Evolutionary conservation across 2,797 vertebrate genomes (phyloP), one percentile per base, ranked within the genome.

Genomic region (Amblyraja radiata): DNA sequence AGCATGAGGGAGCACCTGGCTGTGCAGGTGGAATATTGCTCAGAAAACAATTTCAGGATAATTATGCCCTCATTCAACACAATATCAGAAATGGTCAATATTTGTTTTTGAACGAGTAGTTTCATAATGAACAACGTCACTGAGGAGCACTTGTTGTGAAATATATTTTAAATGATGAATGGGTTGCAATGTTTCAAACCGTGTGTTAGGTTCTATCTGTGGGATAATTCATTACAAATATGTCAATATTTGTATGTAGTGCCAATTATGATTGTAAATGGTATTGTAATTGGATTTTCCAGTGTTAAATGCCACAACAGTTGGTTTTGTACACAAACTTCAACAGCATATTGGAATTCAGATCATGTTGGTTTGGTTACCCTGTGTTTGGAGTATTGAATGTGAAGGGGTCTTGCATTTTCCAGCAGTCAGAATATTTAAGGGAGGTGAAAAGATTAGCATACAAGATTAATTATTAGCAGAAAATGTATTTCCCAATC

Each of bases 211-310:
- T 54, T 84, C 10, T 84, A 54, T 63, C 25, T 61, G 84, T 61
- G 2, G 0, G 54, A 84, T 23, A 84, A 11, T 61, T 61, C 23
- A 84, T 84, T 84, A n/a, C 61, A 63, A 84, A 84, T 54, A 46
- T 84, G 81, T 84, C 81, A 61, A 84, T 86, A 63, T 86, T 63
- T 86, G 83, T 58, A 65, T 86, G 54, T 14, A 63, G 25, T 65
- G 25, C 58, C 83, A 65, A n/a, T 58, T 65, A 63, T 86, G 28
- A 1, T 65, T 63, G 58, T 63, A 86, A 63, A 28, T 32, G 21
- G 46, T 25, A 63, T 14, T 63, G 58, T 65, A n/a, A 86, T 86
- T 86, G 58, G 28, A 18, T 16, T 65, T 16, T 86, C 58, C 58
- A 65, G 21, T 83, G 80, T 83, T 83, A 54, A 32, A 86, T 32